Evolutionary conservation across 2,888 invertebrate species (phyloP).

Genomic region (Ferrisia virgata): DNA sequence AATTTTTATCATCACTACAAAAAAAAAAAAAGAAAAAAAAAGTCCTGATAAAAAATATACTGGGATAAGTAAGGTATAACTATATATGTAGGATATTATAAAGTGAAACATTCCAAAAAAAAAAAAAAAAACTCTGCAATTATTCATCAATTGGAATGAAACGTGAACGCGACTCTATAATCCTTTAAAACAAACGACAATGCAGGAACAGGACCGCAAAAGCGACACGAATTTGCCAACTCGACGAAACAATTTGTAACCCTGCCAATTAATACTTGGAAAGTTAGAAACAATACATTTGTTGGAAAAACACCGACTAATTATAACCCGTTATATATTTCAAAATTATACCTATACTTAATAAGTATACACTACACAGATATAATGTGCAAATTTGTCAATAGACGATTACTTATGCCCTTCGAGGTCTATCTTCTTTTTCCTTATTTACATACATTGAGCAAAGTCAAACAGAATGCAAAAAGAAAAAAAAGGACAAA

Average conservation of each 20-base stretch:
- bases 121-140: neutral
- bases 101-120: neutral
- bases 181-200: neutral
- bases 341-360: neutral
- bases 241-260: conserved; percentile 2
- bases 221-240: neutral
- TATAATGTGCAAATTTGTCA: neutral
- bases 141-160: neutral
- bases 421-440: neutral
- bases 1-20: too few species aligned
- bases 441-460: too few species aligned
- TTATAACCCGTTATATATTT: neutral
- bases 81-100: neutral
- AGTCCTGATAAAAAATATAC: too few species aligned
- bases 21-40: too few species aligned
- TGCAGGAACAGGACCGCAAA: neutral
- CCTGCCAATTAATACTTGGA: neutral
- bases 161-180: neutral
- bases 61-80: too few species aligned
- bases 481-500: neutral
- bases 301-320: neutral
- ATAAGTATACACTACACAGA: too few species aligned
- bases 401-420: neutral
- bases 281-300: neutral
- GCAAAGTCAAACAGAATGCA: neutral